A percentile compares a stretch with the other conserved stretches of the same genome.
Evolutionary conservation across 2,888 invertebrate genomes (phyloP).

Genomic region (Micoletzkya japonica): DNA sequence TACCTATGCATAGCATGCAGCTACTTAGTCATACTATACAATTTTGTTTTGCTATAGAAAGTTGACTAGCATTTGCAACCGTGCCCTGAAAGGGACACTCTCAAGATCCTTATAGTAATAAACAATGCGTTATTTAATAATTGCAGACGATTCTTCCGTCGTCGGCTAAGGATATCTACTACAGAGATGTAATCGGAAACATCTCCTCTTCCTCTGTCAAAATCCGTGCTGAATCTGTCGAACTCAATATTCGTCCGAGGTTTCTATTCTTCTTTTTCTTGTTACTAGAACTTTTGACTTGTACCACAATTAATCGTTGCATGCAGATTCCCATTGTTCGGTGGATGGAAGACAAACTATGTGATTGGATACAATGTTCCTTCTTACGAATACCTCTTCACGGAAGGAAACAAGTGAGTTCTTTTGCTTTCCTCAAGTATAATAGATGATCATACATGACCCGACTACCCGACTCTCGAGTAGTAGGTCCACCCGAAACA

Average conservation of each 20-base stretch:
- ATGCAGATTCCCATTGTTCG: slow-evolving; percentile 88
- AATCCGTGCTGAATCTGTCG: slow-evolving; percentile 85
- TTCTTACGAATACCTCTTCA: slow-evolving; percentile 90
- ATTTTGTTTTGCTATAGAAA: background rate
- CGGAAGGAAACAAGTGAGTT: slow-evolving; percentile 69
- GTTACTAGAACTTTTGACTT: background rate
- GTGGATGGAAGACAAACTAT: slow-evolving; percentile 98
- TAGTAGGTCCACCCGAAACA: no score
- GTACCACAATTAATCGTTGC: background rate
- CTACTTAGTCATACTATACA: background rate
- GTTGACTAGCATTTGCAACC: no score
- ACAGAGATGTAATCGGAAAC: slow-evolving; percentile 94
- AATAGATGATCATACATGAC: no score
- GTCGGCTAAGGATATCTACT: slow-evolving; percentile 91
- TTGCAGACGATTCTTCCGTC: slow-evolving; percentile 73
- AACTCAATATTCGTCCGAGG: slow-evolving; percentile 85
- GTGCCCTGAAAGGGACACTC: no score
- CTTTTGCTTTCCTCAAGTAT: background rate
- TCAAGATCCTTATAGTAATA: no score
- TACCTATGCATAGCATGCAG: no score
- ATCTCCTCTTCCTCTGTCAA: slow-evolving; percentile 95
- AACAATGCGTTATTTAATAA: background rate
- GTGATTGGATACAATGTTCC: slow-evolving; percentile 95
- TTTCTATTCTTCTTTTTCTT: slow-evolving; percentile 2
- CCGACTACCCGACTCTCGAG: background rate